Percentiles rank a stretch among this genome's conserved stretches.
phyloP scores from a whole-genome alignment of 2,888 invertebrate genomes.

The Tetheella fluctuosa region DNA sequence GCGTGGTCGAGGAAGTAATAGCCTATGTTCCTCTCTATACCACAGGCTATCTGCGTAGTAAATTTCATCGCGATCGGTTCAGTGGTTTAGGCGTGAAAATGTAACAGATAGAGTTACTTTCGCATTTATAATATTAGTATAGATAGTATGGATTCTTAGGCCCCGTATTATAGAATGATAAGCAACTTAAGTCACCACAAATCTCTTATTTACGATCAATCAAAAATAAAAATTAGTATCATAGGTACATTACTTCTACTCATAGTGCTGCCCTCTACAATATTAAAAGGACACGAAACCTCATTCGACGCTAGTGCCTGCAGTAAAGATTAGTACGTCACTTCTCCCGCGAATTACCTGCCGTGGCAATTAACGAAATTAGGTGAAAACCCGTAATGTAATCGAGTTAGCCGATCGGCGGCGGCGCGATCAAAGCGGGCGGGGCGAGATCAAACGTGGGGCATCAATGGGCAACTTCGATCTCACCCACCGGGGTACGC shows the following conservation, averaged over 20 bases:
- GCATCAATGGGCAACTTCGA: slow-evolving; percentile 33
- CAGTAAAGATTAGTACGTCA: slow-evolving; percentile 25
- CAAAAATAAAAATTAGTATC: too few species aligned
- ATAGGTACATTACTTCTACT: too few species aligned
- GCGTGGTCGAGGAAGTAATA: too few species aligned
- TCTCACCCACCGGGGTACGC: slow-evolving; percentile 6
- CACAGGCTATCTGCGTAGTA: too few species aligned
- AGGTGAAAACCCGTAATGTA: slow-evolving; percentile 45
- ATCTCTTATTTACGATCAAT: too few species aligned
- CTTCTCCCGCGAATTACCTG: slow-evolving; percentile 41
- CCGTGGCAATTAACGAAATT: slow-evolving; percentile 41
- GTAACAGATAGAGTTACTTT: too few species aligned
- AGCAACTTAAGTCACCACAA: too few species aligned
- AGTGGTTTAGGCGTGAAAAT: too few species aligned
- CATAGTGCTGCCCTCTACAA: neutral
- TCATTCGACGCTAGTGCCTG: neutral
- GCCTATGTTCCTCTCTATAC: neutral
- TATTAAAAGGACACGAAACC: neutral
- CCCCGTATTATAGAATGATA: too few species aligned
- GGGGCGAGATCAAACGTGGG: slow-evolving; percentile 26
- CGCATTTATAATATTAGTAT: too few species aligned
- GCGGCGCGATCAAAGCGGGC: slow-evolving; percentile 36
- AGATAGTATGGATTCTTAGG: too few species aligned
- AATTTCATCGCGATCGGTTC: neutral
- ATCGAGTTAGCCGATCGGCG: slow-evolving; percentile 46